A percentile compares a stretch with the other conserved stretches of the same genome.
Evolutionary conservation across 2,888 invertebrate species (phyloP).

Genomic region (Allacma fusca): DNA sequence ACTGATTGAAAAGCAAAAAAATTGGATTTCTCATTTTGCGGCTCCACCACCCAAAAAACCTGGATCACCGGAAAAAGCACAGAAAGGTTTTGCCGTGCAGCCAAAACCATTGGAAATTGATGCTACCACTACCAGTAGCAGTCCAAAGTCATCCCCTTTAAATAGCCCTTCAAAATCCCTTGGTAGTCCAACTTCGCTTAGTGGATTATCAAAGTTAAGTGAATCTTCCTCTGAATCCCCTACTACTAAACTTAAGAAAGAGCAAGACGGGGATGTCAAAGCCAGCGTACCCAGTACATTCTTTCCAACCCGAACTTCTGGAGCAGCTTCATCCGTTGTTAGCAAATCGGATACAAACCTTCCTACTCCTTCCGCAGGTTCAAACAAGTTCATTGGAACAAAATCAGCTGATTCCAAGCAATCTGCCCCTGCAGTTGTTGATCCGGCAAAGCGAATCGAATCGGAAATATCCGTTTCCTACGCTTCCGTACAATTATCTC

Average conservation of each 20-base stretch:
- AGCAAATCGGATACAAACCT: neutral
- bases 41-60: slow-evolving; percentile 72
- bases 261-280: slow-evolving; percentile 7
- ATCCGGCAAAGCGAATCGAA: neutral
- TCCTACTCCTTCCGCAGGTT: neutral
- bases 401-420: slow-evolving; percentile 8
- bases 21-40: slow-evolving; percentile 91
- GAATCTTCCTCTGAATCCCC: slow-evolving; percentile 14
- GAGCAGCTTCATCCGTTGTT: neutral
- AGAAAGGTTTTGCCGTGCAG: slow-evolving; percentile 57
- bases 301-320: slow-evolving; percentile 14
- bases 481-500: slow-evolving; percentile 30
- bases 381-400: neutral
- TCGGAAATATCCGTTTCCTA: slow-evolving; percentile 22
- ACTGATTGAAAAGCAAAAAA: slow-evolving; percentile 87
- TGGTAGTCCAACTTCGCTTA: slow-evolving; percentile 21
- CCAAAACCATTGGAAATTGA: slow-evolving; percentile 51
- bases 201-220: slow-evolving; percentile 21
- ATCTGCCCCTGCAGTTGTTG: neutral
- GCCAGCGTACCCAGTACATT: neutral
- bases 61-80: slow-evolving; percentile 63
- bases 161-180: slow-evolving; percentile 43
- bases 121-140: slow-evolving; percentile 25
- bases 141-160: slow-evolving; percentile 45
- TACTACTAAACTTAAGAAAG: neutral